Base-by-base conservation (phyloP, 1,140 invertebrate genomes). In the Drosophila oshimai region DNA sequence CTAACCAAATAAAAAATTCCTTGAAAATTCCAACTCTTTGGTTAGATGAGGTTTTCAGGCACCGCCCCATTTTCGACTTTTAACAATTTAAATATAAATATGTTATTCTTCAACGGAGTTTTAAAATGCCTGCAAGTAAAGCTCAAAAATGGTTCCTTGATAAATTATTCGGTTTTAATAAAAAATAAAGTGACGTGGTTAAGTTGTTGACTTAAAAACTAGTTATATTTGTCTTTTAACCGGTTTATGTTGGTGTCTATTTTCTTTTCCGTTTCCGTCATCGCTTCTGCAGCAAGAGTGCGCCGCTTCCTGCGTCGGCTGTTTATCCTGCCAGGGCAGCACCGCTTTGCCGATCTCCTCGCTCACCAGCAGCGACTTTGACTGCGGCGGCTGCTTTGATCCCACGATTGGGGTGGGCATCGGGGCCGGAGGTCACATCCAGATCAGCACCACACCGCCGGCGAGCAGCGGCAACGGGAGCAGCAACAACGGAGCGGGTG, bases 331-430 rank as follows among this genome's bases (percentile, higher is more conserved):
- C 70, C 90, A 91, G 67, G 89, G 86, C 45, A 87, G 72, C 67
- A 90, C 89, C 46, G 88, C 78, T 51, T 72, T 91, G 64, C 83
- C 90, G 20, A 86, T 91, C 51, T 89, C 90, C 51, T 74, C 84
- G 28, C 68, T 91, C 17, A 76, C 83, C 60, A 80, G 74, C 65
- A 89, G 87, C 62, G 90, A 91, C 54, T 91, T 91, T 29, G 90
- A 91, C 36, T 91, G 90, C 58, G 90, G 86, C 60, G 84, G 79
- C 62, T 91, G 90, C 57, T 90, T 91, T 33, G 90, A 90, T 80
- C 58, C 83, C 36, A 89, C 81, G 3, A 90, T 88, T 55, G 79
- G 81, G n/a, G 74, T 74, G 39, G 67, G 68, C 33, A 68, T 90
- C 13, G 70, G 65, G 47, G 61, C 68, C 45, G 60, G 54, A 20